Evolutionary conservation across 2,113 vertebrate genomes (phyloP).

Genomic region (Panthera uncia): DNA sequence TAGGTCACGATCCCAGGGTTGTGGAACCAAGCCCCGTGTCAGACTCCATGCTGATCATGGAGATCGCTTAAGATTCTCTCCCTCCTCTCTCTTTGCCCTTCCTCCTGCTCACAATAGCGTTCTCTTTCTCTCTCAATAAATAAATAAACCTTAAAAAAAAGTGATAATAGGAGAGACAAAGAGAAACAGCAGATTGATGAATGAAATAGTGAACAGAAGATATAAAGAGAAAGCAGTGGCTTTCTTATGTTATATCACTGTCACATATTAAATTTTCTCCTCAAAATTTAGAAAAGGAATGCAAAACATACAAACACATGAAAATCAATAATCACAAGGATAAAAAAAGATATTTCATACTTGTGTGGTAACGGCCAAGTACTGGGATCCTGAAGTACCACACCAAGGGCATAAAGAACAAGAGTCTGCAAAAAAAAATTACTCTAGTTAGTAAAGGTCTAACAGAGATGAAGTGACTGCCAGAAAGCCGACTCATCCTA

Average conservation of each 20-base stretch:
- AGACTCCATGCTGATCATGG: no score
- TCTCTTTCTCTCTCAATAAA: no score
- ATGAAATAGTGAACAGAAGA: neutral
- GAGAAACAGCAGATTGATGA: neutral
- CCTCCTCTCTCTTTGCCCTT: no score
- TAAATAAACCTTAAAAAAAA: no score
- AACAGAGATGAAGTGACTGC: neutral
- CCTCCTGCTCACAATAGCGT: no score
- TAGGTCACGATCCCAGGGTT: no score
- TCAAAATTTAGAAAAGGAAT: constrained; percentile 12
- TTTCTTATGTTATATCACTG: neutral
- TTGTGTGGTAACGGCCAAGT: constrained; percentile 93
- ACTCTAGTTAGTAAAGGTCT: neutral
- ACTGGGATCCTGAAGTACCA: constrained; percentile 93
- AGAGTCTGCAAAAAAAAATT: constrained; percentile 88
- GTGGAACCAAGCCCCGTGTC: no score
- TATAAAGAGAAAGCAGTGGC: neutral
- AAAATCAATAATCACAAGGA: constrained; percentile 27
- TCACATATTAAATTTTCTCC: constrained; percentile 17
- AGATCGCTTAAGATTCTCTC: no score
- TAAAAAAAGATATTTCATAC: constrained; percentile 80
- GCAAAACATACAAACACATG: neutral
- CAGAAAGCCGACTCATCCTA: neutral
- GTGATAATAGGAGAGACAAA: neutral
- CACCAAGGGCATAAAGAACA: constrained; percentile 96